Conservation (phyloP, 2,113 vertebrate species). For the Danio rerio region GRCz12tu NC_133195.1:302001-302500, state of each 20-base stretch:
- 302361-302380: slow-evolving; percentile 91
- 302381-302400: slow-evolving; percentile 91
- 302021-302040: too few species aligned
- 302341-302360: slow-evolving; percentile 93
- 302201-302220: slow-evolving; percentile 97
- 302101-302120: slow-evolving; percentile 91
- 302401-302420: slow-evolving; percentile 95
- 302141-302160: slow-evolving; percentile 87
- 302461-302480: slow-evolving; percentile 95
- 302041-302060: too few species aligned
- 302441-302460: slow-evolving; percentile 94
- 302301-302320: slow-evolving; percentile 90
- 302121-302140: slow-evolving; percentile 86
- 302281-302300: background rate
- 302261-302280: background rate
- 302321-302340: slow-evolving; percentile 91
- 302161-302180: slow-evolving; percentile 88
- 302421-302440: slow-evolving; percentile 94
- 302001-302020: too few species aligned
- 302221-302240: slow-evolving; percentile 86
- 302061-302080: background rate
- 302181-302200: slow-evolving; percentile 95
- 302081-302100: slow-evolving; percentile 29
- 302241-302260: background rate
- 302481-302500: slow-evolving; percentile 94